Percentiles rank a stretch among this genome's conserved stretches.
These are phyloP conservation scores for Hylia prasina DNA, from an alignment of 2,113 vertebrate genomes.

Conservation along the genomic window DNA sequence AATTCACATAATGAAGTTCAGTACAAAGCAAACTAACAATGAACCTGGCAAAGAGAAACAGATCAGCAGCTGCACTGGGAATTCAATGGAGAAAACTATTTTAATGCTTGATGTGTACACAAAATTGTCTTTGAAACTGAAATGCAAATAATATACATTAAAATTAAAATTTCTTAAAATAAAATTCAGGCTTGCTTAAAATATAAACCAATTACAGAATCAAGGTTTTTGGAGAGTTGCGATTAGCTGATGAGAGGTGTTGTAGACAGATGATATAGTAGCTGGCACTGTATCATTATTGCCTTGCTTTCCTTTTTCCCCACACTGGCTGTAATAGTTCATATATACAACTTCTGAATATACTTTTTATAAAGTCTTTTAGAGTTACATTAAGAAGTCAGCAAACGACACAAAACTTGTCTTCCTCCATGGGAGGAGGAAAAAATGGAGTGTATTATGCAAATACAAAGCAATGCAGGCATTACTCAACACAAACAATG, in stretches of 20 bases:
- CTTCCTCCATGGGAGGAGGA: neutral
- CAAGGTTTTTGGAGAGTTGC: neutral
- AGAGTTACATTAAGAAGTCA: neutral
- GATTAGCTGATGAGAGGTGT: slow-evolving; percentile 41
- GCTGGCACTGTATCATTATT: neutral
- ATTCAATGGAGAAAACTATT: slow-evolving; percentile 37
- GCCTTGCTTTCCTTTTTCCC: neutral
- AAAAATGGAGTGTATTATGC: slow-evolving; percentile 3
- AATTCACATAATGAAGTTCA: slow-evolving; percentile 51
- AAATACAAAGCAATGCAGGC: neutral
- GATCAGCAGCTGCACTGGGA: slow-evolving; percentile 38
- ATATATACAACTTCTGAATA: neutral
- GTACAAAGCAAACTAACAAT: slow-evolving; percentile 53
- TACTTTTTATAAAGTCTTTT: neutral
- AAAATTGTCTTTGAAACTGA: slow-evolving; percentile 31
- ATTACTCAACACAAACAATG: slow-evolving; percentile 22
- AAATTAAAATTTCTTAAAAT: slow-evolving; percentile 37
- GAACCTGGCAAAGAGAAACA: slow-evolving; percentile 36
- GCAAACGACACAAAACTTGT: slow-evolving; percentile 11
- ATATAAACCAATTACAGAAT: neutral
- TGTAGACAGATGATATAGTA: neutral
- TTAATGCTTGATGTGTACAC: neutral
- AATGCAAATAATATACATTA: slow-evolving; percentile 44
- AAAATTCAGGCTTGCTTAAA: slow-evolving; percentile 19
- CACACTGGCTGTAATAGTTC: neutral